Percentiles rank a stretch among this genome's conserved stretches.
Conservation (phyloP, 1,140 invertebrate species). For the Xylocopa sonorina region DNA sequence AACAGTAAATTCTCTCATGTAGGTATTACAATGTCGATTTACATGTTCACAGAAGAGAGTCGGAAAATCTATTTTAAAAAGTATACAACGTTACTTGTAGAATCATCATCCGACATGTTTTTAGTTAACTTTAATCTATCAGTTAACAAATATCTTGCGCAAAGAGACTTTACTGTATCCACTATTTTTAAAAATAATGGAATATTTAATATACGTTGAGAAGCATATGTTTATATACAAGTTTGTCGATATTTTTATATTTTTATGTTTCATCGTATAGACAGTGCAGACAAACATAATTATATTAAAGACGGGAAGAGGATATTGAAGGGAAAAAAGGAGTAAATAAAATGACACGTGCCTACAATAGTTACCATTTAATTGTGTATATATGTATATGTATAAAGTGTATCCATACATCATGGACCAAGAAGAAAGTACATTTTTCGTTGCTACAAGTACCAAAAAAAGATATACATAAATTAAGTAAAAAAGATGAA, state of each 20-base stretch:
- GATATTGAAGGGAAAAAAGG: slow-evolving; percentile 7
- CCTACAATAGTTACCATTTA: slow-evolving; percentile 71
- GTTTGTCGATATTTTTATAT: slow-evolving; percentile 42
- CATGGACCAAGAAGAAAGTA: slow-evolving; percentile 38
- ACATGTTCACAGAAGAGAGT: neutral
- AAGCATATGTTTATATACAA: slow-evolving; percentile 17
- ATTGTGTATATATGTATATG: slow-evolving; percentile 43
- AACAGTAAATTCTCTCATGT: neutral
- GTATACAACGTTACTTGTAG: neutral
- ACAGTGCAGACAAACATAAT: slow-evolving; percentile 16
- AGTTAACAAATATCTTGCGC: neutral
- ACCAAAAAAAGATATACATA: neutral
- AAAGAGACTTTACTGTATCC: slow-evolving; percentile 1
- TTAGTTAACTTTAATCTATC: neutral
- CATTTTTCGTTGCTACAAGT: neutral
- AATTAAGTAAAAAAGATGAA: slow-evolving; percentile 8
- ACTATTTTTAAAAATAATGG: too few relatives aligned
- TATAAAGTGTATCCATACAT: slow-evolving; percentile 42
- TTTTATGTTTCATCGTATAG: slow-evolving; percentile 40
- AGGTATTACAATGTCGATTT: neutral
- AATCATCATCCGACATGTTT: neutral
- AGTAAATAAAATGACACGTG: slow-evolving; percentile 56
- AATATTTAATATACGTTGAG: neutral
- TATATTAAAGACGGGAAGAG: slow-evolving; percentile 25
- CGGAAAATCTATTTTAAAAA: neutral